Evolutionary conservation across 2,113 vertebrate species (phyloP), one percentile per base, ranked within the genome.

Genomic region (Pipa parva): DNA sequence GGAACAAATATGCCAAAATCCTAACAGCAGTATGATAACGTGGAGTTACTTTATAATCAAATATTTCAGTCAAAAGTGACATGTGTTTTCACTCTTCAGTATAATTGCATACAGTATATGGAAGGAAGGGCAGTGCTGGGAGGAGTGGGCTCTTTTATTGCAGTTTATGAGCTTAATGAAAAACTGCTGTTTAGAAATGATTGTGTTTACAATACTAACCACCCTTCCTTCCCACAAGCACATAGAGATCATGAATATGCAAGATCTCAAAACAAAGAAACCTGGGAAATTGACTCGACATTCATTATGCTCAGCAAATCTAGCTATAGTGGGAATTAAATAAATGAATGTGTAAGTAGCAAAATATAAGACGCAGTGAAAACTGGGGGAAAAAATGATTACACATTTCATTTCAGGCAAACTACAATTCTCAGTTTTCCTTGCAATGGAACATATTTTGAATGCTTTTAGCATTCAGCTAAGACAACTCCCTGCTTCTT

Each of bases 181-280:
- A 64, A 29, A 25, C 7, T 10, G 25, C 33, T 49, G 42, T 50
- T 28, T 20, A 20, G 21, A 28, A 57, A 68, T 37, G 11, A 46
- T 37, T 36, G 55, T 28, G 55, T 26, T 59, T 25, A 50, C 15
- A 24, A 56, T 46, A 17, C 39, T 2, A 28, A 15, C n/a, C 26
- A 20, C 20, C 9, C 4, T 52, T 57, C 22, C 18, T 54, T 37
- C 8, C 33, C 18, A 42, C 31, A 25, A 13, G n/a, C 50, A 55
- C 51, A 56, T 28, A 42, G 51, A 65, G 37, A 46, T 20, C 52
- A 46, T 33, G 52, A 66, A 64, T 64, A 28, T 55, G 18, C 25
- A 49, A 9, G 31, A 27, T 55, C 18, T 36, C 27, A 27, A 27
- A 26, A 56, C 25, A 65, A 18, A 46, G 3, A 9, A 25, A 11